These are phyloP conservation scores for Nibea coibor DNA, from an alignment of 2,113 vertebrate genomes.

Conservation along the genomic window DNA sequence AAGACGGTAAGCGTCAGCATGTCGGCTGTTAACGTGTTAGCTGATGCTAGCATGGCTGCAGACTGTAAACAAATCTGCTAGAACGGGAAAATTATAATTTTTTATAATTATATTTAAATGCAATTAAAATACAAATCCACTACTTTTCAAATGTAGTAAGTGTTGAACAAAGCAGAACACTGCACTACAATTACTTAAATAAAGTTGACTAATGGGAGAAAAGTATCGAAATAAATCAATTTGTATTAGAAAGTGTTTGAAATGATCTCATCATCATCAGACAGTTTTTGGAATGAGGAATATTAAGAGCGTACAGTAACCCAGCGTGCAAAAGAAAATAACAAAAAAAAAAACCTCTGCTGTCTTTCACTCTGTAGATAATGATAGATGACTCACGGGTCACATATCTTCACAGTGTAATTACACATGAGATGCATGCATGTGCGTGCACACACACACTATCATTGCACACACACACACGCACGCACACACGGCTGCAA, in stretches of 20 bases:
- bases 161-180: not conserved
- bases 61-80: not conserved
- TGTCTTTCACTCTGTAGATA: constrained; percentile 60
- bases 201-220: too few species aligned
- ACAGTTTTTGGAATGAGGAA: not conserved
- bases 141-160: not conserved
- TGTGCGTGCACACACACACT: constrained; percentile 20
- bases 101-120: too few species aligned
- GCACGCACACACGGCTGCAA: constrained; percentile 36
- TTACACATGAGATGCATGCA: constrained; percentile 68
- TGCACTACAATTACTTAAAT: not conserved
- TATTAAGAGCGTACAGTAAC: constrained; percentile 12
- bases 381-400: constrained; percentile 70
- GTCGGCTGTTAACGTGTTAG: not conserved
- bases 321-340: not conserved
- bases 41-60: not conserved
- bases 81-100: not conserved
- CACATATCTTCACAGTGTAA: constrained; percentile 72
- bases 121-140: not conserved
- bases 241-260: not conserved
- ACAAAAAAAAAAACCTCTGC: constrained; percentile 6
- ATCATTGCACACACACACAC: constrained; percentile 5
- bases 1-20: not conserved
- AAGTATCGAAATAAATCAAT: not conserved
- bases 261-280: not conserved